Base-by-base conservation (phyloP, 2,888 invertebrate genomes). In the Calameuta filiformis region DNA sequence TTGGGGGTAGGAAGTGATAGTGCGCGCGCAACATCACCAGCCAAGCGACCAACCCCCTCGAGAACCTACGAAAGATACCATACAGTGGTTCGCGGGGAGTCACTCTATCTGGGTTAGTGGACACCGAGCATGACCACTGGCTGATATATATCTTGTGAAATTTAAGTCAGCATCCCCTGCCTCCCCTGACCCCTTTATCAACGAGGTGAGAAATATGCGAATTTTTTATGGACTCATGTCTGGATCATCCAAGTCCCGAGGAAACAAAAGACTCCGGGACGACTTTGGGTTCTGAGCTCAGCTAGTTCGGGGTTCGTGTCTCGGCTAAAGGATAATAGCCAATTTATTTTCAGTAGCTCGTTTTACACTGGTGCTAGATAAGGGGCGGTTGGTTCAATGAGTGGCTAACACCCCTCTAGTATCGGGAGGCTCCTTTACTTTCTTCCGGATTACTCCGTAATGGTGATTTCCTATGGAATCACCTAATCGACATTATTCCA, bases 51-150 rank as follows among this genome's bases (percentile, higher is more conserved):
- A 74, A 73, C 76, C 81, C 80, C 82, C 81, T 82, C 78, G 82
- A 23, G 15, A 82, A 87, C 82, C 82, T 80, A 83, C 82, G 79
- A 81, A 83, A 84, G 86, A 88, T 85, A 85, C 85, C 85, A 84
- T 82, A 85, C 83, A 83, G 80, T 84, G 83, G 82, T 84, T 83
- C 83, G 81, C 33, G 31, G 31, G 71, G 79, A 87, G 85, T 86
- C 85, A 81, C 81, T 83, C 84, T 87, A 87, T 88, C 85, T 87
- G 83, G 86, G 85, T 87, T 86, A 86, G 85, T 85, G 85, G 85
- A 87, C 84, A 85, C 83, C 83, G 82, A 84, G 82, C 83, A 85
- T 86, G 87, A 86, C 86, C 85, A 83, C 84, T 82, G 68, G 73
- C 73, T 68, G 69, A 69, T 77, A 77, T 77, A 75, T 74, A 77